Base-by-base conservation (phyloP, 2,888 invertebrate species). In the Cataglyphis livida region DNA sequence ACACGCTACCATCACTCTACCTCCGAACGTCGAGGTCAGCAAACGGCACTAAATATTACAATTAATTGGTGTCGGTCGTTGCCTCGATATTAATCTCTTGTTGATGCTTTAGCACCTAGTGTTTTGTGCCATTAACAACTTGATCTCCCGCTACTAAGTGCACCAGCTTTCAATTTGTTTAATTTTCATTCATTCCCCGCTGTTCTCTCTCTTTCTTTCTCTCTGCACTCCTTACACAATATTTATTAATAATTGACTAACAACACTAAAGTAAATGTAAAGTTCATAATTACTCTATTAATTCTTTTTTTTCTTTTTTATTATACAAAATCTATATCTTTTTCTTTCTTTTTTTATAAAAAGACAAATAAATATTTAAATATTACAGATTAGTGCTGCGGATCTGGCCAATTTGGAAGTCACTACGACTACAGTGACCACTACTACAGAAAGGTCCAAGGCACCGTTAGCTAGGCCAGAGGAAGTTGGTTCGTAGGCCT, bases 11-110 rank as follows among this genome's bases (percentile, higher is more conserved):
- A 94, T 94, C 91, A 94, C 94, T 88, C 91, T 94, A 89, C 94
- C 94, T 88, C 93, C 94, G 81, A 93, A 93, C 90, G 94, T 94
- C 87, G 94, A 94, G 94, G 94, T 94, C 93, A 94, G 94, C 90
- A 92, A 91, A 87, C 87, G 88, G 86, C 89, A 90, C 87, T 86
- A 74, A 70, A 79, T 65, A 82, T 68, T 85, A 82, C 32, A 61
- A 74, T 73, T 87, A 87, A 88, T 87, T 88, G 85, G 89, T 89
- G 90, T 90, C 85, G 88, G 85, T 78, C 81, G 84, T 88, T 85
- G 85, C 88, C 90, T 90, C 90, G 90, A 90, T 89, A 88, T 84
- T 84, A 85, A 81, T 35, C 78, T 57, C 28, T 48, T 82, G 84
- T 81, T 88, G 79, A 89, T 48, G 88, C 88, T 89, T 88, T 66